Conservation (phyloP, 2,797 vertebrate genomes). For the Pseudomugil gertrudae region DNA sequence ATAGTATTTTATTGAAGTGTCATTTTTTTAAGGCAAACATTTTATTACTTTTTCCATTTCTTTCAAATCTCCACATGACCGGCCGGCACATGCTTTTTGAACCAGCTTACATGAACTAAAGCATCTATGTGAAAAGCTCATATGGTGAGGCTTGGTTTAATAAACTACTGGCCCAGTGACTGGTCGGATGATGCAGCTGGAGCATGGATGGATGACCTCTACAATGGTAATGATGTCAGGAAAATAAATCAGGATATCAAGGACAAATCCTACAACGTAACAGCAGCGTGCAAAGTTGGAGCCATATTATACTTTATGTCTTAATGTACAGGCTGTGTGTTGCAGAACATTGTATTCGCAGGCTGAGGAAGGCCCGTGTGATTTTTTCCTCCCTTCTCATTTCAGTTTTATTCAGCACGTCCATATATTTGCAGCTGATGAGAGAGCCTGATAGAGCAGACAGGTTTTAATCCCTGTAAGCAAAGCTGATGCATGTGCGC, state of each 20-base stretch:
- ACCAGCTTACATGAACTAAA: background rate
- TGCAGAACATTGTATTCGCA: constrained; percentile 2
- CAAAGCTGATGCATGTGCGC: constrained; percentile 35
- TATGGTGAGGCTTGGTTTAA: constrained; percentile 5
- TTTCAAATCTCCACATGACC: background rate
- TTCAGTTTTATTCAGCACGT: constrained; percentile 17
- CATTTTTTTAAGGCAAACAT: background rate
- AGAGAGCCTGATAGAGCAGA: constrained; percentile 38
- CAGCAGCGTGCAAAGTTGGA: background rate
- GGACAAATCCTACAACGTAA: constrained; percentile 27
- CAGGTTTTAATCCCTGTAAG: constrained; percentile 58
- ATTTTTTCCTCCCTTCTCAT: background rate
- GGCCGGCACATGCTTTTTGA: background rate
- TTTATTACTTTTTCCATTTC: too few relatives aligned
- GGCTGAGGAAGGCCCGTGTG: constrained; percentile 29
- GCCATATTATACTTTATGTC: background rate
- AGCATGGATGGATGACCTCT: constrained; percentile 58
- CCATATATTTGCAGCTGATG: constrained; percentile 41
- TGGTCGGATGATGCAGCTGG: constrained; percentile 41
- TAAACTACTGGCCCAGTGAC: constrained; percentile 14
- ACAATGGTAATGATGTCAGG: constrained; percentile 32
- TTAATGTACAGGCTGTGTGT: background rate
- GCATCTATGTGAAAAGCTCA: background rate
- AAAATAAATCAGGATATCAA: constrained; percentile 50
- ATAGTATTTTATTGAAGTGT: background rate